Conservation (phyloP, 2,113 vertebrate genomes). For the Dicentrarchus labrax region DNA sequence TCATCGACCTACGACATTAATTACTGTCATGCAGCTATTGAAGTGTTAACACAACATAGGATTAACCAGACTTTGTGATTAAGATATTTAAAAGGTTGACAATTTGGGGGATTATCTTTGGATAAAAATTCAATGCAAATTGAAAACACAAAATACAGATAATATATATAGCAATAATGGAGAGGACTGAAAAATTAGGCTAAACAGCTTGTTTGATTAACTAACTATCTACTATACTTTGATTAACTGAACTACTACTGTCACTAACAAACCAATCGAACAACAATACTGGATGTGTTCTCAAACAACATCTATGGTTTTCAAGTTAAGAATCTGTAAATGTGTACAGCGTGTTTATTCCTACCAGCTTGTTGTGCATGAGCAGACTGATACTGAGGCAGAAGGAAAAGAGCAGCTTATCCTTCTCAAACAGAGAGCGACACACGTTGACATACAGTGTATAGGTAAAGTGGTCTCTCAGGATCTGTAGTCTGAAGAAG, state of each 20-base stretch:
- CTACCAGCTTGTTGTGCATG: conserved; percentile 84
- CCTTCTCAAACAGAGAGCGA: conserved; percentile 94
- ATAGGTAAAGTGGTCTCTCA: conserved; percentile 92
- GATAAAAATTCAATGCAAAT: conserved; percentile 7
- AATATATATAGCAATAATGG: conserved; percentile 1
- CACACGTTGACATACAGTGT: conserved; percentile 91
- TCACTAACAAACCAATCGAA: background rate
- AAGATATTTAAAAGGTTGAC: conserved; percentile 15
- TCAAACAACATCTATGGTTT: background rate
- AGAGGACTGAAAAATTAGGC: background rate
- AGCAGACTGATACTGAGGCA: conserved; percentile 90
- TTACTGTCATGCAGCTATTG: background rate
- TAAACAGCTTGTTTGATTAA: background rate
- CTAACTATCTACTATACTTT: conserved; percentile 4
- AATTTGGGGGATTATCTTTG: conserved; percentile 12
- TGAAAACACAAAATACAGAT: conserved; percentile 13
- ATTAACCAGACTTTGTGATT: background rate
- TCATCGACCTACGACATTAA: conserved; percentile 84
- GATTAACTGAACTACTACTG: background rate
- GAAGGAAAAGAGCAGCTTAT: conserved; percentile 94
- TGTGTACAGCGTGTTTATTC: conserved; percentile 39
- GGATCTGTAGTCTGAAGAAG: conserved; percentile 86
- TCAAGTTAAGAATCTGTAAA: background rate
- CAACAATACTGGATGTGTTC: background rate
- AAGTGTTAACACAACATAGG: background rate